Evolutionary conservation across 1,140 invertebrate species (phyloP).

Genomic region (Diabrotica undecimpunctata): DNA sequence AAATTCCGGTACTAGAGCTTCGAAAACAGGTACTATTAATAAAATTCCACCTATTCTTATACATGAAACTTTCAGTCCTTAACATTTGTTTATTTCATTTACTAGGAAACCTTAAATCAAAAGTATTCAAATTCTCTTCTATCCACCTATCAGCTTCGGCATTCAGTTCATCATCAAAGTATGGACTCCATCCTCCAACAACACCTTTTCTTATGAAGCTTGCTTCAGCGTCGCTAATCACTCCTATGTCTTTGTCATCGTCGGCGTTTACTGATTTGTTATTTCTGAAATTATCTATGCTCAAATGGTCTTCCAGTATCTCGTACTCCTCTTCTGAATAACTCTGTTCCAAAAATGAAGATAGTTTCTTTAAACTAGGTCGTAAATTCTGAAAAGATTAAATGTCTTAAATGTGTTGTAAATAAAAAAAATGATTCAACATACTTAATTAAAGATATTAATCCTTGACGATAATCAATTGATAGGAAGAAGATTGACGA

Average conservation of each 20-base stretch:
- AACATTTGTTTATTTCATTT: too few relatives aligned
- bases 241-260: constrained; percentile 22
- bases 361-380: constrained; percentile 52
- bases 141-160: constrained; percentile 33
- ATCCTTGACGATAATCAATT: too few relatives aligned
- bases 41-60: too few relatives aligned
- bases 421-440: too few relatives aligned
- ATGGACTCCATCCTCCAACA: constrained; percentile 32
- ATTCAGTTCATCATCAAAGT: constrained; percentile 30
- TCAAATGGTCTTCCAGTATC: constrained; percentile 59
- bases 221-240: constrained; percentile 20
- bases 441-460: too few relatives aligned
- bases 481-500: too few relatives aligned
- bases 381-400: constrained; percentile 51
- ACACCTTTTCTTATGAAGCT: constrained; percentile 33
- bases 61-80: too few relatives aligned
- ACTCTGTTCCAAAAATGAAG: constrained; percentile 58
- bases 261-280: constrained; percentile 50
- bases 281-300: constrained; percentile 69
- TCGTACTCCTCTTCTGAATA: constrained; percentile 53
- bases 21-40: too few relatives aligned
- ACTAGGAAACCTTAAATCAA: too few relatives aligned
- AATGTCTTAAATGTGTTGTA: neutral
- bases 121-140: constrained; percentile 24
- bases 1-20: too few relatives aligned